Evolutionary conservation across 2,888 invertebrate genomes (phyloP), one percentile per base, ranked within the genome.

Genomic region (Parochlus steinenii): DNA sequence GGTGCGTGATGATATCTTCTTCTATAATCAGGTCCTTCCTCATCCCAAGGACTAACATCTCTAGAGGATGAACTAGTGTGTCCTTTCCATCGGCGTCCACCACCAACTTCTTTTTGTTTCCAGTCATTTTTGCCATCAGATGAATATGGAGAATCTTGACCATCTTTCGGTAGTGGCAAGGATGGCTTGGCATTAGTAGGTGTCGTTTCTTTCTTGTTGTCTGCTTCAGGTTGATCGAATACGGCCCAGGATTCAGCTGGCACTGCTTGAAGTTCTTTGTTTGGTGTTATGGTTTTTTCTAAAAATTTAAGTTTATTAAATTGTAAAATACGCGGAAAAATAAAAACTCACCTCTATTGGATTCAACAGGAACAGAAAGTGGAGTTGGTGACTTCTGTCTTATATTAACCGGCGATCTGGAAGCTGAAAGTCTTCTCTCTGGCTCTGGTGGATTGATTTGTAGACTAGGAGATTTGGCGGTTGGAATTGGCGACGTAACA

Each of bases 41-140:
- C 77, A 41, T 82, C 80, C 82, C 82, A 82, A 3, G 80, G 78
- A 30, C 82, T 78, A 15, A 74, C 71, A 51, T 83, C 82, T 1
- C 81, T 63, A 0, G 78, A 77, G 6, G 76, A 76, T 1, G 77
- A 77, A 0, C 77, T 74, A 1, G 75, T 70, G 53, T 72, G 72
- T 54, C 62, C 64, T 46, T 49, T 64, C 64, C 67, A 59, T 43
- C 68, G 50, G 33, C 58, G 62, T 2, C 58, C 61, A 3, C 62
- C 61, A 40, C 63, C 62, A 5, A 52, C 46, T 47, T 54, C 45
- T 36, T 46, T 43, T 37, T 56, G 55, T 39, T 57, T 56, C 62
- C 65, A 67, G 10, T 67, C 65, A 22, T 74, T 72, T 34, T 71
- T 71, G 1, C 76, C 77, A 58, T 82, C 82, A 2, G 79, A 78